A percentile compares a stretch with the other conserved stretches of the same genome.
Conservation (phyloP, 2,888 invertebrate genomes). For the Hetaerina titia region DNA sequence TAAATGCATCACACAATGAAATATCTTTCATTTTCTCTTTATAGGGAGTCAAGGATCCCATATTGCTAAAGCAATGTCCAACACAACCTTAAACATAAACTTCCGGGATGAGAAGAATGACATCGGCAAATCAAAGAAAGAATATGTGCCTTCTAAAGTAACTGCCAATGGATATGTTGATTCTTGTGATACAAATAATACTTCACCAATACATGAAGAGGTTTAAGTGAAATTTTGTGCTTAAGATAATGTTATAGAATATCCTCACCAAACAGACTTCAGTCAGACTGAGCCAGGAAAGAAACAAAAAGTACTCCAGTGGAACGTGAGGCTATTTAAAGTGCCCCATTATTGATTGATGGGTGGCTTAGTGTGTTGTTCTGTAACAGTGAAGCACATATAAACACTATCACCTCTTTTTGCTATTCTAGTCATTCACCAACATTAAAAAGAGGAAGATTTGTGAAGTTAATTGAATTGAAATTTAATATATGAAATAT, state of each 20-base stretch:
- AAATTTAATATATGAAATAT: neutral
- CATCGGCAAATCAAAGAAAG: neutral
- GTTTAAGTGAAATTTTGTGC: conserved; percentile 38
- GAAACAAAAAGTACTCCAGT: neutral
- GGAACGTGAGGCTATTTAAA: neutral
- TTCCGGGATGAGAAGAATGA: conserved; percentile 43
- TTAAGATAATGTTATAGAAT: neutral
- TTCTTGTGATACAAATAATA: neutral
- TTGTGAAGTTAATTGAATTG: conserved; percentile 22
- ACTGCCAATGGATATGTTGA: conserved; percentile 28
- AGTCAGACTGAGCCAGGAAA: neutral
- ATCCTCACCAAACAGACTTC: no score
- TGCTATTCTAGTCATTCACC: conserved; percentile 53
- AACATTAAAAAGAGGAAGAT: conserved; percentile 19
- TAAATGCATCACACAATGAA: neutral
- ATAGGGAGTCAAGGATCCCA: conserved; percentile 31
- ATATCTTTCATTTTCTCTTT: neutral
- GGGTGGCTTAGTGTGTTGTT: neutral
- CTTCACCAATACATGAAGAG: neutral
- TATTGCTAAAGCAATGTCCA: conserved; percentile 11
- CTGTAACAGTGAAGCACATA: neutral
- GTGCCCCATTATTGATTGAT: neutral
- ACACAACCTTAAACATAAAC: neutral
- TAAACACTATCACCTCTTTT: conserved; percentile 4
- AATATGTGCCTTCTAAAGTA: neutral